Conservation (phyloP, 2,888 invertebrate species). For the Orchestes rusci region DNA sequence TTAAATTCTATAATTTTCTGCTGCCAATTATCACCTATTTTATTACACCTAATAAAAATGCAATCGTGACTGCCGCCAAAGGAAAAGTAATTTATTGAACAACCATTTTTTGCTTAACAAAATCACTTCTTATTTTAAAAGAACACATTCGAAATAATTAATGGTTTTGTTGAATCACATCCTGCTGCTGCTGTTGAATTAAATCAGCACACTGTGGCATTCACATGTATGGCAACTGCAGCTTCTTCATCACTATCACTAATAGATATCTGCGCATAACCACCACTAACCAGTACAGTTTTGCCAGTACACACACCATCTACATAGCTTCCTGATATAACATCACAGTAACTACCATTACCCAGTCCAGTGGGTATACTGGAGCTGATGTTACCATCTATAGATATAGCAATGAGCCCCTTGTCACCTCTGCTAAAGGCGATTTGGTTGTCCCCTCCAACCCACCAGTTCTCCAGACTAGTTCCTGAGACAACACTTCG, state of each 20-base stretch:
- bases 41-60: too few species aligned
- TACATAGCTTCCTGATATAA: slow-evolving; percentile 62
- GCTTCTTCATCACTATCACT: slow-evolving; percentile 54
- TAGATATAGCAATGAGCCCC: slow-evolving; percentile 67
- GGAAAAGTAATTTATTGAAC: too few species aligned
- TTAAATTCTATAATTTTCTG: too few species aligned
- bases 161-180: too few species aligned
- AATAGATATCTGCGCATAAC: slow-evolving; percentile 52
- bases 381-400: slow-evolving; percentile 52
- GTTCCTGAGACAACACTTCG: slow-evolving; percentile 60
- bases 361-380: slow-evolving; percentile 43
- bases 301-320: slow-evolving; percentile 60
- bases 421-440: slow-evolving; percentile 67
- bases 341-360: slow-evolving; percentile 74
- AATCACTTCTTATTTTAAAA: too few species aligned
- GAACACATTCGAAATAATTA: too few species aligned
- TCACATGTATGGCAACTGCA: slow-evolving; percentile 60
- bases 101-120: too few species aligned
- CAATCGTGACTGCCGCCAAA: too few species aligned
- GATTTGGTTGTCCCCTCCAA: slow-evolving; percentile 43
- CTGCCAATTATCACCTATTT: too few species aligned
- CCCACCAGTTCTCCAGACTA: slow-evolving; percentile 60
- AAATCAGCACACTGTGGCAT: too few species aligned
- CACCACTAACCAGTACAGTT: slow-evolving; percentile 46
- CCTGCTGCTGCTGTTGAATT: too few species aligned